phyloP scores from a whole-genome alignment of 1,140 invertebrate species.

The Euborellia annulipes region DNA sequence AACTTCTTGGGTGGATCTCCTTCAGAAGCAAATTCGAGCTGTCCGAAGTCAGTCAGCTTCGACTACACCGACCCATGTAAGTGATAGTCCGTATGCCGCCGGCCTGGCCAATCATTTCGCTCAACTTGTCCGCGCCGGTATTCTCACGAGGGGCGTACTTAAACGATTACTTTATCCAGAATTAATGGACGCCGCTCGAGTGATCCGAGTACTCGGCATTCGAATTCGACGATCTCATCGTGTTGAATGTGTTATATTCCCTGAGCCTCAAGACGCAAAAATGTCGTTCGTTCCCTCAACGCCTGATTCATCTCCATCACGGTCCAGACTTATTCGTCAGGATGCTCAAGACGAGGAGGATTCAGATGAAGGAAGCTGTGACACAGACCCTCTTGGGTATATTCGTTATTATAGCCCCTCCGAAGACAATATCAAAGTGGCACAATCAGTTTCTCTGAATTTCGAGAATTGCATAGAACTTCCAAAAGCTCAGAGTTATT shows the following conservation, averaged over 20 bases:
- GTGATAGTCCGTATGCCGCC: slow-evolving; percentile 40
- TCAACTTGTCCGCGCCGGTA: slow-evolving; percentile 48
- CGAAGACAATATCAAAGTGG: not conserved
- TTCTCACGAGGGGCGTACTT: slow-evolving; percentile 49
- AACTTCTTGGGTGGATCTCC: slow-evolving; percentile 69
- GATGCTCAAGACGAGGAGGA: slow-evolving; percentile 16
- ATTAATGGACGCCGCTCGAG: slow-evolving; percentile 30
- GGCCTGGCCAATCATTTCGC: slow-evolving; percentile 57
- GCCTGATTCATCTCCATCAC: too few species aligned
- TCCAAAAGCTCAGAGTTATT: too few species aligned
- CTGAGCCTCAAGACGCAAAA: slow-evolving; percentile 7
- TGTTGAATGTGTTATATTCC: slow-evolving; percentile 34
- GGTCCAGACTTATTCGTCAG: too few species aligned
- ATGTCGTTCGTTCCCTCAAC: too few species aligned
- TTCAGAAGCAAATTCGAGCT: slow-evolving; percentile 44
- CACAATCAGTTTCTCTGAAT: too few species aligned
- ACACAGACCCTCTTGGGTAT: slow-evolving; percentile 43
- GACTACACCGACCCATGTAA: slow-evolving; percentile 36
- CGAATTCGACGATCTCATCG: slow-evolving; percentile 33
- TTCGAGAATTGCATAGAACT: slow-evolving; percentile 21
- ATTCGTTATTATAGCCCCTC: slow-evolving; percentile 40
- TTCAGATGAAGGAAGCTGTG: slow-evolving; percentile 30
- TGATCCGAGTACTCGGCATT: slow-evolving; percentile 29
- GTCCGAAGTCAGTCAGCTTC: slow-evolving; percentile 28
- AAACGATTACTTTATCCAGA: slow-evolving; percentile 53